These are phyloP conservation scores for Poeciliopsis prolifica DNA, from an alignment of 2,113 vertebrate species.

Conservation along the genomic window DNA sequence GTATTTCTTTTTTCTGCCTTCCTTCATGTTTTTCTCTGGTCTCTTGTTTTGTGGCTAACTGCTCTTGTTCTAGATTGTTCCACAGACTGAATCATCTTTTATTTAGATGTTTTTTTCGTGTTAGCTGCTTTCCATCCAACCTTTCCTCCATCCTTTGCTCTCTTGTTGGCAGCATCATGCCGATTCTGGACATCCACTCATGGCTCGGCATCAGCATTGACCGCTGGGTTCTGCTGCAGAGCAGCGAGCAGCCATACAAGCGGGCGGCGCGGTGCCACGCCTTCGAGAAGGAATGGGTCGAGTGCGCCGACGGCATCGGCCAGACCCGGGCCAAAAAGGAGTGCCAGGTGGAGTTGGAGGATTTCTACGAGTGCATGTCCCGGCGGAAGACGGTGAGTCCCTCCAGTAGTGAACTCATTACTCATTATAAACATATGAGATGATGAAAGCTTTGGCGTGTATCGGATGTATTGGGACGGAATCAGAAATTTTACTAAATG, in stretches of 20 bases:
- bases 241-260: constrained; percentile 78
- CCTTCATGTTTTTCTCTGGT: no score
- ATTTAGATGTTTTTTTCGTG: no score
- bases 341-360: constrained; percentile 88
- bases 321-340: constrained; percentile 84
- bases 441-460: no score
- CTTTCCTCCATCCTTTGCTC: neutral
- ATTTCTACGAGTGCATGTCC: constrained; percentile 89
- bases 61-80: no score
- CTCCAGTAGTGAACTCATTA: no score
- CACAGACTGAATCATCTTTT: neutral
- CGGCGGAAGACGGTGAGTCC: constrained; percentile 81
- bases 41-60: no score
- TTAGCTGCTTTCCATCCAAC: neutral
- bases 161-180: constrained; percentile 81
- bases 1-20: no score
- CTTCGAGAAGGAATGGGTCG: constrained; percentile 95
- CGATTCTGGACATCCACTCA: constrained; percentile 85
- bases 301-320: constrained; percentile 89
- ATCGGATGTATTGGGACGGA: no score
- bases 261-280: constrained; percentile 81
- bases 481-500: no score
- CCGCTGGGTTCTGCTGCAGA: constrained; percentile 82
- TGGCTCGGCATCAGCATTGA: constrained; percentile 85
- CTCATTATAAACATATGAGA: no score